Evolutionary conservation across 2,113 vertebrate genomes (phyloP).

Genomic region (Paraplagusia blochii): DNA sequence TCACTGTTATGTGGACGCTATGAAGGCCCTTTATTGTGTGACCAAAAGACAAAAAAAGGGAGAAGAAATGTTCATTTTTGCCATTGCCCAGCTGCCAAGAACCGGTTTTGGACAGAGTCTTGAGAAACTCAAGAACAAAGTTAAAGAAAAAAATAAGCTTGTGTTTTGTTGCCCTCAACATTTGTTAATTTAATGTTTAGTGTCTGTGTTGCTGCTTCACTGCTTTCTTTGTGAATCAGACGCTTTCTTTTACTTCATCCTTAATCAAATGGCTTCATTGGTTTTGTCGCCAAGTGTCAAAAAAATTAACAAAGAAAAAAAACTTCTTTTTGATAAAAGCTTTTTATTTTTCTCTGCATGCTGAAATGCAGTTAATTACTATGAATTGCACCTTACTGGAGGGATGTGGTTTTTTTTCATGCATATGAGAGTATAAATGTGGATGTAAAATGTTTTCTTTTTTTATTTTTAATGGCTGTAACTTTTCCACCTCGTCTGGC

Average conservation of each 20-base stretch:
- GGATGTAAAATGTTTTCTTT: constrained; percentile 2
- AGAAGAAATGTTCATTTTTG: constrained; percentile 3
- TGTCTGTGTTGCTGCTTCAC: constrained; percentile 6
- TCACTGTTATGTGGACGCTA: constrained; percentile 33
- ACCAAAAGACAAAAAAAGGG: constrained; percentile 13
- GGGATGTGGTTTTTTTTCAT: constrained; percentile 19
- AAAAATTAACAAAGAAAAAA: constrained; percentile 17
- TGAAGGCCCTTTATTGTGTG: constrained; percentile 54
- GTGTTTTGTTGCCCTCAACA: constrained; percentile 7
- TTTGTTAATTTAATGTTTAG: constrained; percentile 5
- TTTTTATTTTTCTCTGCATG: constrained; percentile 42
- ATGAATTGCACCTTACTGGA: constrained; percentile 58
- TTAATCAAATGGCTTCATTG: not conserved
- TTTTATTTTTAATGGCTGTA: constrained; percentile 12
- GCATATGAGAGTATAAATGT: constrained; percentile 4
- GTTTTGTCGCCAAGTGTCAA: constrained; percentile 14
- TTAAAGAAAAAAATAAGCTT: not conserved
- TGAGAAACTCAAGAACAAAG: not conserved
- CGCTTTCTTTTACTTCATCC: not conserved
- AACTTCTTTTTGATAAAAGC: constrained; percentile 3
- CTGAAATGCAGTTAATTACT: constrained; percentile 36
- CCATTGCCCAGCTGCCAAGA: constrained; percentile 34
- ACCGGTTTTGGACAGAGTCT: constrained; percentile 26
- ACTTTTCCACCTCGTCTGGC: constrained; percentile 14
- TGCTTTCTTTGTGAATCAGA: not conserved